A percentile compares a stretch with the other conserved stretches of the same genome.
phyloP scores from a whole-genome alignment of 64 coral and sea anemone species.

The Dendrophyllia cribrosa region DNA sequence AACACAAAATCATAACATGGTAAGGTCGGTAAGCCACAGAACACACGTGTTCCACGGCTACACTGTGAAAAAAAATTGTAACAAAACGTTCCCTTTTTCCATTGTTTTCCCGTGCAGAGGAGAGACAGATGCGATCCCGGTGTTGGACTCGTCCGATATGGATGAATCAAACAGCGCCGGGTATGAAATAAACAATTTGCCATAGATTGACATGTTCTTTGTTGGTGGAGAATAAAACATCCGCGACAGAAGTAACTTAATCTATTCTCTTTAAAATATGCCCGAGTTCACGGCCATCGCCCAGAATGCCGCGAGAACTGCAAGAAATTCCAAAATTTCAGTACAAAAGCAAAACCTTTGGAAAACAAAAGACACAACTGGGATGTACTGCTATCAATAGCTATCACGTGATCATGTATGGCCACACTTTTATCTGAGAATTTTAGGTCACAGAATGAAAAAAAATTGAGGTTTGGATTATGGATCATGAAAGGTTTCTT shows the following conservation, averaged over 20 bases:
- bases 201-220: not conserved
- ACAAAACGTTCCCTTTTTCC: constrained; percentile 1
- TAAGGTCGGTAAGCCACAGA: not conserved
- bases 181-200: not conserved
- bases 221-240: not conserved
- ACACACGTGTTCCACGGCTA: constrained; percentile 9
- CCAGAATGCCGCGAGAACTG: not conserved
- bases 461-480: no score
- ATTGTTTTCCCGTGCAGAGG: not conserved
- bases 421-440: no score
- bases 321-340: not conserved
- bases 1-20: not conserved
- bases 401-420: no score
- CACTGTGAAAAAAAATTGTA: not conserved
- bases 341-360: not conserved
- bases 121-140: not conserved
- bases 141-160: not conserved
- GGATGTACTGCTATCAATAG: not conserved
- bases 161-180: not conserved
- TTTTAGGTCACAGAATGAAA: no score
- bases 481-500: not conserved
- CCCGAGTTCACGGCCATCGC: not conserved
- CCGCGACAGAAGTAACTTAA: not conserved
- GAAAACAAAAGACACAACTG: not conserved
- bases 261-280: not conserved